Evolutionary conservation across 2,113 vertebrate genomes (phyloP).

Genomic region (Alexandromys fortis): DNA sequence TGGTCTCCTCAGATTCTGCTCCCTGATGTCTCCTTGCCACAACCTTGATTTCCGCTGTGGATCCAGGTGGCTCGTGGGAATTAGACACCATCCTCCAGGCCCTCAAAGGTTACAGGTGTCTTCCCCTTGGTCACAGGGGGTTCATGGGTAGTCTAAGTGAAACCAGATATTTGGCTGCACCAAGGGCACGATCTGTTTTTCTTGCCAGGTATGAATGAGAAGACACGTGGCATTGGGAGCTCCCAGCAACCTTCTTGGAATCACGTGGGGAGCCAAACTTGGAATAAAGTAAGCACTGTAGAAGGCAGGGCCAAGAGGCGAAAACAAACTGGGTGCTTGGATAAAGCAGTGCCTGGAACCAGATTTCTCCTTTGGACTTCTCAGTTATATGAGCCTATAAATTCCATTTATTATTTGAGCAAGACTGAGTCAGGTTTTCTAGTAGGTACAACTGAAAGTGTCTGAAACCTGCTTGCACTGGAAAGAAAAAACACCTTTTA

Average conservation of each 20-base stretch:
- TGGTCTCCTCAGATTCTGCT: neutral
- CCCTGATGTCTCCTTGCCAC: neutral
- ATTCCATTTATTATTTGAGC: conserved; percentile 66
- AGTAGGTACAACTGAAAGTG: neutral
- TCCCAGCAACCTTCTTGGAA: conserved; percentile 3
- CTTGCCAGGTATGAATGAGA: conserved; percentile 22
- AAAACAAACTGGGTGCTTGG: conserved; percentile 47
- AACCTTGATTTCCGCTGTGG: neutral
- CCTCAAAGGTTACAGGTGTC: neutral
- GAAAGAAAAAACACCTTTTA: neutral
- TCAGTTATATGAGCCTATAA: conserved; percentile 59
- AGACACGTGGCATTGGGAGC: neutral
- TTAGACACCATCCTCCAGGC: neutral
- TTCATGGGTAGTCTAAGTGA: neutral
- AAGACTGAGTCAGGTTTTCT: conserved; percentile 68
- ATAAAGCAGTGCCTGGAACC: conserved; percentile 36
- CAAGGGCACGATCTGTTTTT: conserved; percentile 45
- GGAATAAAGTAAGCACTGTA: conserved; percentile 55
- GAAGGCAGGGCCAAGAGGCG: neutral
- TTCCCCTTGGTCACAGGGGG: neutral
- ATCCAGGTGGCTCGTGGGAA: neutral
- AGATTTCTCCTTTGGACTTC: conserved; percentile 47
- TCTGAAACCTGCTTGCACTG: conserved; percentile 4
- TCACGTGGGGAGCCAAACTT: conserved; percentile 26
- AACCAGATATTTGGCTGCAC: conserved; percentile 13